A percentile compares a stretch with the other conserved stretches of the same genome.
Evolutionary conservation across 2,888 invertebrate species (phyloP).

Genomic region (Drosophila greeni): DNA sequence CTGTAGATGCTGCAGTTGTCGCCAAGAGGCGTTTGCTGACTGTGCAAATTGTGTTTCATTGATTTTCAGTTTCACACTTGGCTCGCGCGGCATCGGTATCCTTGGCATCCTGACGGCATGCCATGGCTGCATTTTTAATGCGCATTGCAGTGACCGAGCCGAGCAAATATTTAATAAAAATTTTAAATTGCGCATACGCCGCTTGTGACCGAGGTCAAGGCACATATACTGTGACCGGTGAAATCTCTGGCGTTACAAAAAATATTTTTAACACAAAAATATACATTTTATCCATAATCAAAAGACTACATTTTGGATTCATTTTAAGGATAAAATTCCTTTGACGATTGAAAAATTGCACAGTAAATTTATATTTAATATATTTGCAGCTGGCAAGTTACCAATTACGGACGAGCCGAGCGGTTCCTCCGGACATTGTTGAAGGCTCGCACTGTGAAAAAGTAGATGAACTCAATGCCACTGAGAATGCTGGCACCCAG

Average conservation of each 20-base stretch:
- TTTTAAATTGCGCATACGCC: constrained; percentile 41
- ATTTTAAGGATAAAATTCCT: not conserved
- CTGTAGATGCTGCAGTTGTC: constrained; percentile 26
- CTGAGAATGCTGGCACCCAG: constrained; percentile 82
- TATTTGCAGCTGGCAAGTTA: constrained; percentile 27
- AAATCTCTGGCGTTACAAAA: not conserved
- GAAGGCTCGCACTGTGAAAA: constrained; percentile 78
- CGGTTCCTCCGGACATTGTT: constrained; percentile 42
- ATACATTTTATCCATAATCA: constrained; percentile 1
- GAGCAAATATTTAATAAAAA: constrained; percentile 57
- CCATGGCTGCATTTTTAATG: constrained; percentile 60
- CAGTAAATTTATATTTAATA: not conserved
- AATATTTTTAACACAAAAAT: not conserved
- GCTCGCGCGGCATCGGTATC: constrained; percentile 26
- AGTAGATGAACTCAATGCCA: constrained; percentile 81
- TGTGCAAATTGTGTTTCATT: constrained; percentile 59
- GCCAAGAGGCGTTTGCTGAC: constrained; percentile 46
- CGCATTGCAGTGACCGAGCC: constrained; percentile 60
- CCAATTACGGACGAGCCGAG: constrained; percentile 32
- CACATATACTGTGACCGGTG: not conserved
- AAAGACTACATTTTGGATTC: not conserved
- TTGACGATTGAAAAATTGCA: not conserved
- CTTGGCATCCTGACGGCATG: constrained; percentile 45
- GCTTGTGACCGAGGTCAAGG: constrained; percentile 19
- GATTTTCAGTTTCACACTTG: constrained; percentile 55